Base-by-base conservation (phyloP, 35 echinoderm and acorn worm species). In the Lytechinus variegatus region DNA sequence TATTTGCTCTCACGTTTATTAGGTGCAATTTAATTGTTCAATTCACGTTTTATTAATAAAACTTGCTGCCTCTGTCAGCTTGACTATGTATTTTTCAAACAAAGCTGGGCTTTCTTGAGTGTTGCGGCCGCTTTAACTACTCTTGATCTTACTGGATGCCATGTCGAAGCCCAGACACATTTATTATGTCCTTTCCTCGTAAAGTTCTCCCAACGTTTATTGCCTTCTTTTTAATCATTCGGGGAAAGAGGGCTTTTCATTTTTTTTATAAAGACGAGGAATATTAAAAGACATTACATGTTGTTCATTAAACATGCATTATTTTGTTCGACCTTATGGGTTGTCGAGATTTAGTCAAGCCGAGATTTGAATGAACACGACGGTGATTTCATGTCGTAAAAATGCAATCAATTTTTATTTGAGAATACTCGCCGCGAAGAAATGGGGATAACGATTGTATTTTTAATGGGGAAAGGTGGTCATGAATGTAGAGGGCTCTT, bases 31-130 rank as follows among this genome's bases (percentile, higher is more conserved):
- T 93, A 93, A 93, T 93, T 93, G 92, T 93, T 93, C 92, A 57
- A 93, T 93, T 55, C 92, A 93, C 92, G 92, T 93, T 93, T 93
- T 93, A 93, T 93, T 93, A 93, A 93, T 93, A 93, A 93, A 93
- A 93, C 28, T 53, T 93, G 92, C 54, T 55, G 92, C 92, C 92
- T 79, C 66, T 57, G 92, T 93, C 54, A 93, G 28, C 54, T 93
- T 93, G 54, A 57, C 54, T 93, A 93, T 93, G 54, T 93, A 54
- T 93, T 93, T 57, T 93, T 54, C 92, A 93, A 93, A 93, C 92
- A 93, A 93, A 93, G 92, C 92, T 57, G 92, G 52, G 92, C 53
- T 44, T 90, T 92, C n/a, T 93, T 24, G 54, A 93, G 92, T 93
- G 55, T 54, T 44, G 54, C 55, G 92, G 28, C 88, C 88, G 88